phyloP scores from a whole-genome alignment of 2,113 vertebrate species.

The Corynorhinus townsendii region DNA sequence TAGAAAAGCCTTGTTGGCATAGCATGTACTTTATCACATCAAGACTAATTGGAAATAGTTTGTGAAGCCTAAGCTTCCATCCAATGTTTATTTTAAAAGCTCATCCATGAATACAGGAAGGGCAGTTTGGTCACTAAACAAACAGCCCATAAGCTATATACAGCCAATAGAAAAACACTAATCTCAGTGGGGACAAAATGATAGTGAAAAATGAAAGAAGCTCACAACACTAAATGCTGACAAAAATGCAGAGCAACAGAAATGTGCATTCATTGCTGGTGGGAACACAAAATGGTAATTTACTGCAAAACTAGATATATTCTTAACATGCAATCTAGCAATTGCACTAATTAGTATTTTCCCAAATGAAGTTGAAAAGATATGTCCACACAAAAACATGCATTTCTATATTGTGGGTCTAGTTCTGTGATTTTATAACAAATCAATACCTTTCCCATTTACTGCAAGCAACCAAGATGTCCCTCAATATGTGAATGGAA shows the following conservation, averaged over 20 bases:
- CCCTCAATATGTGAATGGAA: neutral
- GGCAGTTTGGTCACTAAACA: neutral
- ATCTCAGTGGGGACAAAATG: neutral
- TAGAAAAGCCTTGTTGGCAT: neutral
- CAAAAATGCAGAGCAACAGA: neutral
- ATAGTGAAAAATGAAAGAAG: neutral
- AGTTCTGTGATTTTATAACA: neutral
- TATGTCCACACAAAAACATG: neutral
- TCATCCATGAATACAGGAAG: neutral
- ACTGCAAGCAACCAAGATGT: neutral
- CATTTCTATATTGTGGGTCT: neutral
- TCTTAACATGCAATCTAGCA: conserved; percentile 13
- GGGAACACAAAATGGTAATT: neutral
- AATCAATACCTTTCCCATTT: neutral
- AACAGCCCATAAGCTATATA: neutral
- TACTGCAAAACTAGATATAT: neutral
- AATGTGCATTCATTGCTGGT: neutral
- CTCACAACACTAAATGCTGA: neutral
- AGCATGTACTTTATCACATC: neutral
- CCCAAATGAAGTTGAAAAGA: neutral
- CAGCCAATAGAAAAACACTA: neutral
- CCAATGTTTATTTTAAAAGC: neutral
- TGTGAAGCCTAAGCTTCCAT: neutral
- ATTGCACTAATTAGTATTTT: neutral
- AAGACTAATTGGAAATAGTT: neutral